Evolutionary conservation across 2,113 vertebrate genomes (phyloP).

Genomic region (Megaptera novaeangliae): DNA sequence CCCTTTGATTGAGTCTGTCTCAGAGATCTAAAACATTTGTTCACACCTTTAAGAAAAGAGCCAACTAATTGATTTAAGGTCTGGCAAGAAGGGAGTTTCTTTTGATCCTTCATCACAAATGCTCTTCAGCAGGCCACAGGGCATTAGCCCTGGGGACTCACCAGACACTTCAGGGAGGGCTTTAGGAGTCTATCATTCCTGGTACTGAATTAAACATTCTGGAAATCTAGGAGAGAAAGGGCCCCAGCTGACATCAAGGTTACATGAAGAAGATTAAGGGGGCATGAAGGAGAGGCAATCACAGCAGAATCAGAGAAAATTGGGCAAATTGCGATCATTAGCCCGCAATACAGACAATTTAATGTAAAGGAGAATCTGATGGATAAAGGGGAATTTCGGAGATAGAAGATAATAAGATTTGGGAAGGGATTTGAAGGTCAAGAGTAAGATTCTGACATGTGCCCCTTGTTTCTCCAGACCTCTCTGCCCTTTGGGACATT

Average conservation of each 20-base stretch:
- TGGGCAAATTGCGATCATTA: neutral
- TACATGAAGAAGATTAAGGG: neutral
- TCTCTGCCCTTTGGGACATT: conserved; percentile 17
- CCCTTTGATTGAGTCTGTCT: neutral
- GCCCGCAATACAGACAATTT: neutral
- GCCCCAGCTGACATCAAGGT: neutral
- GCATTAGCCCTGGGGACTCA: neutral
- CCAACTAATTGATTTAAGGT: neutral
- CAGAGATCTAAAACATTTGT: neutral
- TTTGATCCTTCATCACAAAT: neutral
- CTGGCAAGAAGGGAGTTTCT: neutral
- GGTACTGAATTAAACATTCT: neutral
- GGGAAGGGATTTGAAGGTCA: conserved; percentile 20
- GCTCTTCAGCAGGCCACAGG: neutral
- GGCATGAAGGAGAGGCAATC: neutral
- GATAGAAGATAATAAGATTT: conserved; percentile 4
- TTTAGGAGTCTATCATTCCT: neutral
- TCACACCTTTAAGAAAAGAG: neutral
- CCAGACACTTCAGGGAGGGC: neutral
- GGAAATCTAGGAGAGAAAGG: neutral
- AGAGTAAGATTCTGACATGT: neutral
- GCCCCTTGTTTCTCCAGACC: neutral
- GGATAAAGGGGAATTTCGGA: neutral
- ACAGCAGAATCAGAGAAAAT: neutral
- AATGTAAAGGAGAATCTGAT: neutral